These are phyloP conservation scores for Atta texana DNA, from an alignment of 1,140 invertebrate species.

Conservation along the genomic window DNA sequence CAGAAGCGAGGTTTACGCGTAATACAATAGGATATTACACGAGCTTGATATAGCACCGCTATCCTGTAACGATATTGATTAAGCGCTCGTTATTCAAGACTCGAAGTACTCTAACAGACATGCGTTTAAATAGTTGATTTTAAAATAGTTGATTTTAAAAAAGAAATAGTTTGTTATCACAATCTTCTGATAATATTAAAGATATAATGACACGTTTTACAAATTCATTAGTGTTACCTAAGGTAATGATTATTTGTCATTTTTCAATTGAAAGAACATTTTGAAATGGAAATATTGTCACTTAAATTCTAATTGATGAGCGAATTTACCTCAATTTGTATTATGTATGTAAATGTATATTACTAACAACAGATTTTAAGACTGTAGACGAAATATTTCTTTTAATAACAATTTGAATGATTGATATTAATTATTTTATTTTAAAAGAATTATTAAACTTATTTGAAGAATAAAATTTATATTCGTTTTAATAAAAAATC, in stretches of 20 bases:
- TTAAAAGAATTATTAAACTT: neutral
- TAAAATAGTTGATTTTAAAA: conserved; percentile 10
- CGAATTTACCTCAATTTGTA: neutral
- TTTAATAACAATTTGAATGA: neutral
- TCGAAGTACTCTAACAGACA: conserved; percentile 26
- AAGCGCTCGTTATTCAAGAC: conserved; percentile 7
- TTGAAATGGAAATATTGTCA: conserved; percentile 15
- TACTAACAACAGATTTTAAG: neutral
- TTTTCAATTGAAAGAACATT: neutral
- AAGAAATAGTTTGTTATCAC: neutral
- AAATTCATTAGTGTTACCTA: neutral
- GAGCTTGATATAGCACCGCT: conserved; percentile 12
- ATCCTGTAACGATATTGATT: conserved; percentile 25
- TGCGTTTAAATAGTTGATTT: neutral
- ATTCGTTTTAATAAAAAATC: neutral
- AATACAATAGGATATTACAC: conserved; percentile 60
- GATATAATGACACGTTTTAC: neutral
- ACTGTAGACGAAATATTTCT: neutral
- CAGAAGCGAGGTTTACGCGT: conserved; percentile 28
- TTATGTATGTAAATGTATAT: neutral
- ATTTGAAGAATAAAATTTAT: conserved; percentile 4
- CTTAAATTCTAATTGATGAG: conserved; percentile 14
- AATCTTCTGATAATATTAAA: conserved; percentile 1
- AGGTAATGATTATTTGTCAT: neutral
- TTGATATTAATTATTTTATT: neutral